Conservation (phyloP, 2,113 vertebrate genomes). For the Datnioides undecimradiatus region DNA sequence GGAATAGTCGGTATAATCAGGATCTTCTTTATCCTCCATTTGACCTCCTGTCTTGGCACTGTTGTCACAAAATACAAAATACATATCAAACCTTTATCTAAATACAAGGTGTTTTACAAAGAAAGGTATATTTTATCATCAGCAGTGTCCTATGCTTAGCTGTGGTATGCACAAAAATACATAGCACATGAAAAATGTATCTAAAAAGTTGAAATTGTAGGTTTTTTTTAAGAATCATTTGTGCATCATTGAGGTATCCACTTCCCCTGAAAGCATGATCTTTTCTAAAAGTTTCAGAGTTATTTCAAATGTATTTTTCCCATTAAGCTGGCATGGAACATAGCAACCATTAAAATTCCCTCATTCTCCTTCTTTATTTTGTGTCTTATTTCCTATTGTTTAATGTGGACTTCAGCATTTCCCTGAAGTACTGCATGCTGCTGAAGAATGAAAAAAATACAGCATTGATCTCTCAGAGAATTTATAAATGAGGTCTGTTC, state of each 20-base stretch:
- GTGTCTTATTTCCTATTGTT: not conserved
- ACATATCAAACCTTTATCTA: not conserved
- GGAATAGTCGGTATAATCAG: not conserved
- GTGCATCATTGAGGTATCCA: not conserved
- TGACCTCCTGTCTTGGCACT: not conserved
- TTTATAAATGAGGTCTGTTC: conserved; percentile 58
- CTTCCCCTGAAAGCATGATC: not conserved
- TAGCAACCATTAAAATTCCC: conserved; percentile 8
- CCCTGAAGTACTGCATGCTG: not conserved
- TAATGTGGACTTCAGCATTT: not conserved
- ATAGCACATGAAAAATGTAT: not conserved
- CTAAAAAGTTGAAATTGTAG: too few species aligned
- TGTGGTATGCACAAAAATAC: not conserved
- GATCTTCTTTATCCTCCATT: not conserved
- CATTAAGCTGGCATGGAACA: conserved; percentile 1
- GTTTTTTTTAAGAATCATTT: too few species aligned
- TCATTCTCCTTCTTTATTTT: not conserved
- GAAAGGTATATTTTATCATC: not conserved
- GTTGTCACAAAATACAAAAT: not conserved
- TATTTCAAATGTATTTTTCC: conserved; percentile 11
- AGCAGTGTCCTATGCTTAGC: not conserved
- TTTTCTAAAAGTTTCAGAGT: not conserved
- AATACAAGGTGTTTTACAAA: not conserved
- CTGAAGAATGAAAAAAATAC: conserved; percentile 48
- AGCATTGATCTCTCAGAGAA: conserved; percentile 37